A percentile compares a stretch with the other conserved stretches of the same genome.
phyloP scores from a whole-genome alignment of 2,888 invertebrate genomes.

The Drosophila histrio region DNA sequence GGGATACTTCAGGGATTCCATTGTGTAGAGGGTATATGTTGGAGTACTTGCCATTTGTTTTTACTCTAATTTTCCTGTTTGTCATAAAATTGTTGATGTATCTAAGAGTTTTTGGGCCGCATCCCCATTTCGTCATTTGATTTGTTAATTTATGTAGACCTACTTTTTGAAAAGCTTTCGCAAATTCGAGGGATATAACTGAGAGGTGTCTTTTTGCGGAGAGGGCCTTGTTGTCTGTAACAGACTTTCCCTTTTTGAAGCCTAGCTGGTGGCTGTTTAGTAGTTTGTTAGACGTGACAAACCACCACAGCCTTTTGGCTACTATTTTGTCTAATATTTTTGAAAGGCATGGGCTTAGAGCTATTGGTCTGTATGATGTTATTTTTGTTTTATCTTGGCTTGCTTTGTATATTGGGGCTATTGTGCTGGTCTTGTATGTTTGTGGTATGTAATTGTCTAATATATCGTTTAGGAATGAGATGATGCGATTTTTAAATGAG shows the following conservation, averaged over 20 bases:
- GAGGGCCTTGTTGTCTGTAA: background rate
- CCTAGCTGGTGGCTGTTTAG: background rate
- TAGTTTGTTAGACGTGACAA: background rate
- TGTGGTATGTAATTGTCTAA: background rate
- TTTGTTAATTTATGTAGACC: background rate
- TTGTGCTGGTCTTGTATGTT: background rate
- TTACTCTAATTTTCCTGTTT: too few relatives aligned
- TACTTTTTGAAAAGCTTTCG: slow-evolving; percentile 1
- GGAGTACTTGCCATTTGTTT: too few relatives aligned
- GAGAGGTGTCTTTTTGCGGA: background rate
- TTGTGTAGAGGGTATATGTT: too few relatives aligned
- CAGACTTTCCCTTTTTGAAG: background rate
- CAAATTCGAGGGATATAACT: background rate
- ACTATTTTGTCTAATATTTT: background rate
- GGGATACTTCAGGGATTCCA: too few relatives aligned
- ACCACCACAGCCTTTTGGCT: background rate
- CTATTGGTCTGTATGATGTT: too few relatives aligned
- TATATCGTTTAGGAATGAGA: background rate
- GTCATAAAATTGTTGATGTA: too few relatives aligned
- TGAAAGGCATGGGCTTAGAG: background rate
- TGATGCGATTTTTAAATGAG: background rate
- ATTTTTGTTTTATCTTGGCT: too few relatives aligned
- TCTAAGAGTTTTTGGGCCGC: too few relatives aligned
- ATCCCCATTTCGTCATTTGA: background rate
- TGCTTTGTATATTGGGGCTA: too few relatives aligned